These are phyloP conservation scores for Percopsis transmontana DNA, from an alignment of 2,113 vertebrate species.

Conservation along the genomic window DNA sequence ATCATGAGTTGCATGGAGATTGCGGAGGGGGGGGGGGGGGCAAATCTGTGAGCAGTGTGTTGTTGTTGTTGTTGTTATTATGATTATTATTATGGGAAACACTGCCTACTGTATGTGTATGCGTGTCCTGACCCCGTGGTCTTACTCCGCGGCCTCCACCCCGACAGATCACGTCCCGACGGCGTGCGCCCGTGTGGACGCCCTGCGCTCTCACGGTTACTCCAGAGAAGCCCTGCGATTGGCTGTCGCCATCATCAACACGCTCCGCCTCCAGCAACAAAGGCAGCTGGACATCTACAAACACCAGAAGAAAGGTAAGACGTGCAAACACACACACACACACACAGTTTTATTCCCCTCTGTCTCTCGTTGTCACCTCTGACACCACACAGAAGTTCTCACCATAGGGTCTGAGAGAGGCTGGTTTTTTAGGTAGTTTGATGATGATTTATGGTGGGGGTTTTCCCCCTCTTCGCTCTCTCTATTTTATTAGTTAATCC, in stretches of 20 bases:
- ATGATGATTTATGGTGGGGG: too few species aligned
- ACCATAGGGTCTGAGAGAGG: too few species aligned
- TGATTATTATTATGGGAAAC: too few species aligned
- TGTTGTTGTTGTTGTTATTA: too few species aligned
- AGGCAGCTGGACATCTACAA: conserved; percentile 97
- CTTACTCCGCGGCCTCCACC: conserved; percentile 10
- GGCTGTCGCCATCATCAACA: conserved; percentile 96
- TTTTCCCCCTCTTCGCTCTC: too few species aligned
- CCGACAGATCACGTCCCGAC: conserved; percentile 93
- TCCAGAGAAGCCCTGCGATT: conserved; percentile 95
- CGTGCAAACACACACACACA: conserved; percentile 14
- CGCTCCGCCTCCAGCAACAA: conserved; percentile 93
- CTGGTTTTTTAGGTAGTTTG: too few species aligned
- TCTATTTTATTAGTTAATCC: too few species aligned
- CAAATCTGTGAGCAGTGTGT: too few species aligned
- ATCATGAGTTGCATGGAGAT: too few species aligned
- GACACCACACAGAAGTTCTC: too few species aligned
- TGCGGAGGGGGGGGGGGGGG: too few species aligned
- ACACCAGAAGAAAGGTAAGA: conserved; percentile 97
- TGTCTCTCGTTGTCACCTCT: too few species aligned
- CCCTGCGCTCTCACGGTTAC: conserved; percentile 95
- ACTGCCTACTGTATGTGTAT: background rate
- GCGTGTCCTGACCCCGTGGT: conserved; percentile 18
- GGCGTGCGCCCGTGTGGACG: conserved; percentile 95
- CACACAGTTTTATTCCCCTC: background rate